Evolutionary conservation across 2,888 invertebrate genomes (phyloP).

Genomic region (Notodonta ziczac): DNA sequence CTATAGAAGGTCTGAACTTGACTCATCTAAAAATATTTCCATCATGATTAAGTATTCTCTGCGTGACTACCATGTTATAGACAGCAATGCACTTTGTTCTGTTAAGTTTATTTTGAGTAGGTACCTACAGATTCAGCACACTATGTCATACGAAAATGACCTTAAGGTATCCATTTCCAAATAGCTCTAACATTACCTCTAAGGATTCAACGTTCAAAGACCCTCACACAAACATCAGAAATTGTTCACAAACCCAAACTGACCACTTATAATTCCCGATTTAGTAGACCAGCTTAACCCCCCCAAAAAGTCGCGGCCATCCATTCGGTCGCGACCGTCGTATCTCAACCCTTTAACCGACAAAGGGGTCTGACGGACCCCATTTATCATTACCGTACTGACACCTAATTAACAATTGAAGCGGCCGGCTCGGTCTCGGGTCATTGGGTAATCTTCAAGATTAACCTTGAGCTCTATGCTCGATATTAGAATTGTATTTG

Average conservation of each 20-base stretch:
- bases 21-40: too few species aligned
- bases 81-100: too few species aligned
- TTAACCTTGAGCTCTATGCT: slow-evolving; percentile 15
- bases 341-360: slow-evolving; percentile 46
- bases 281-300: slow-evolving; percentile 23
- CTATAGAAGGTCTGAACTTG: too few species aligned
- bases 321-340: slow-evolving; percentile 44
- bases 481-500: slow-evolving; percentile 17
- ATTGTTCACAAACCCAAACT: background rate
- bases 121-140: too few species aligned
- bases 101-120: too few species aligned
- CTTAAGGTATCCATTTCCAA: too few species aligned
- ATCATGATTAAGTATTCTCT: too few species aligned
- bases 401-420: slow-evolving; percentile 57
- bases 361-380: slow-evolving; percentile 45
- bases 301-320: slow-evolving; percentile 37
- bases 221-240: background rate
- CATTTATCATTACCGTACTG: slow-evolving; percentile 50
- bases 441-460: slow-evolving; percentile 42
- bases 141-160: too few species aligned
- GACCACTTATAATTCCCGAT: slow-evolving; percentile 16
- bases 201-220: background rate
- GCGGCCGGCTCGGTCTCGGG: slow-evolving; percentile 41
- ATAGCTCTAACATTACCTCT: too few species aligned
- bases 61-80: too few species aligned